Conservation (phyloP, 2,797 vertebrate species). For the Graptemys geographica region DNA sequence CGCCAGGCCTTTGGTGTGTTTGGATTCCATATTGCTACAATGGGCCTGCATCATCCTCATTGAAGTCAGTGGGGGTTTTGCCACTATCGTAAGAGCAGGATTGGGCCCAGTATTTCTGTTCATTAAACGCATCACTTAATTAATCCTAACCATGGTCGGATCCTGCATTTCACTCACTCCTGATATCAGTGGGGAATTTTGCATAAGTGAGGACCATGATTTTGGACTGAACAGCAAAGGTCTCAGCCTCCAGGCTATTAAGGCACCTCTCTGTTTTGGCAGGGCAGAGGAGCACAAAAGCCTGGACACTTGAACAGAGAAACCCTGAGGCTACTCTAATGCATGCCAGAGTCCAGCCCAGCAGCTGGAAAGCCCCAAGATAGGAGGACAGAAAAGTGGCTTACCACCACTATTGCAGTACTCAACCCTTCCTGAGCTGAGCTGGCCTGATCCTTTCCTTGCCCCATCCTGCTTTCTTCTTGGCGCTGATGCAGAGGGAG, state of each 20-base stretch:
- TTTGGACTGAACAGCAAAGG: not conserved
- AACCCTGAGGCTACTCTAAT: not conserved
- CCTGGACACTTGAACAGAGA: not conserved
- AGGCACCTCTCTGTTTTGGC: not conserved
- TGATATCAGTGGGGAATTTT: not conserved
- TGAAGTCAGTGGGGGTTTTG: not conserved
- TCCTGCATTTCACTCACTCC: not conserved
- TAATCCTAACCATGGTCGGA: not conserved
- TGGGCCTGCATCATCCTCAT: not conserved
- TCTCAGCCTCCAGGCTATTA: not conserved
- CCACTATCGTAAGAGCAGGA: not conserved
- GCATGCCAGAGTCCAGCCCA: not conserved
- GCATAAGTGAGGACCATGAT: not conserved
- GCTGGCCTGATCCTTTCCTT: not conserved
- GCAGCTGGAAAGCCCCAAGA: not conserved
- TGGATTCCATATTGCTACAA: not conserved
- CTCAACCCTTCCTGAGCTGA: not conserved
- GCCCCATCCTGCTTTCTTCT: not conserved
- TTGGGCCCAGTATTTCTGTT: not conserved
- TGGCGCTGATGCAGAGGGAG: not conserved
- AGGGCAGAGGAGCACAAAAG: rapidly evolving
- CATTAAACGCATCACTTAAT: not conserved
- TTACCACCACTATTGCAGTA: not conserved
- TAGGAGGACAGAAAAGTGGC: not conserved
- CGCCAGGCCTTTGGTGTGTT: not conserved